phyloP scores from a whole-genome alignment of 2,113 vertebrate species.

The Lethenteron camtschaticum region DNA sequence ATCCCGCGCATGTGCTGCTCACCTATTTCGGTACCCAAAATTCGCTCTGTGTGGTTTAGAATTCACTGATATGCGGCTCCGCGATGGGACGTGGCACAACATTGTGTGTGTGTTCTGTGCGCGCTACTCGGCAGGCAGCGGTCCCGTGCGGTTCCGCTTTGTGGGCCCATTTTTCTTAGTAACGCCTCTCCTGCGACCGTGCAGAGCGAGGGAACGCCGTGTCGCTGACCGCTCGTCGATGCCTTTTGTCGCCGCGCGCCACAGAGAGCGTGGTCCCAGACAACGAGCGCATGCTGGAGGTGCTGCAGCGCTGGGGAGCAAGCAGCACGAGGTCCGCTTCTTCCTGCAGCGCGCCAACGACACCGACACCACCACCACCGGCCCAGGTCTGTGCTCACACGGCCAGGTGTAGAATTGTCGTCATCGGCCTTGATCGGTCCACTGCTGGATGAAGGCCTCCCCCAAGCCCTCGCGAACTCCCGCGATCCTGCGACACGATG shows the following conservation, averaged over 20 bases:
- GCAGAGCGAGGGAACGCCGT: neutral
- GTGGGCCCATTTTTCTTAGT: neutral
- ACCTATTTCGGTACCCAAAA: too few species aligned
- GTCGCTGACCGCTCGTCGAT: neutral
- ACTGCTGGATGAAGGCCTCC: neutral
- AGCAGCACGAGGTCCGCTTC: conserved; percentile 4
- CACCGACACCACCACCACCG: neutral
- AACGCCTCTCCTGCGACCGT: neutral
- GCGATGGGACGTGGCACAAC: neutral
- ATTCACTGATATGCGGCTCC: neutral
- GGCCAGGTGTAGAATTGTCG: conserved; percentile 3
- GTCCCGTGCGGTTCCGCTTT: neutral
- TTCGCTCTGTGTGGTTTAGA: too few species aligned
- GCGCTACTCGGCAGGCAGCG: neutral
- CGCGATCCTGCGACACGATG: neutral
- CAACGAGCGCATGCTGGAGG: conserved; percentile 4
- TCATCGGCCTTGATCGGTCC: neutral
- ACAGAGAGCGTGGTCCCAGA: neutral
- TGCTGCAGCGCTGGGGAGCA: conserved; percentile 5
- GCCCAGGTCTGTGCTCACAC: neutral
- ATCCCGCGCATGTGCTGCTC: too few species aligned
- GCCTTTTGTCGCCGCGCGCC: neutral
- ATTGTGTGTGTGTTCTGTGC: neutral
- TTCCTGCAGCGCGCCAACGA: neutral
- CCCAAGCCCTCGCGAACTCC: neutral